Percentiles rank a stretch among this genome's conserved stretches.
These are phyloP conservation scores for Catostomus latipinnis DNA, from an alignment of 2,797 vertebrate species.

Conservation along the genomic window DNA sequence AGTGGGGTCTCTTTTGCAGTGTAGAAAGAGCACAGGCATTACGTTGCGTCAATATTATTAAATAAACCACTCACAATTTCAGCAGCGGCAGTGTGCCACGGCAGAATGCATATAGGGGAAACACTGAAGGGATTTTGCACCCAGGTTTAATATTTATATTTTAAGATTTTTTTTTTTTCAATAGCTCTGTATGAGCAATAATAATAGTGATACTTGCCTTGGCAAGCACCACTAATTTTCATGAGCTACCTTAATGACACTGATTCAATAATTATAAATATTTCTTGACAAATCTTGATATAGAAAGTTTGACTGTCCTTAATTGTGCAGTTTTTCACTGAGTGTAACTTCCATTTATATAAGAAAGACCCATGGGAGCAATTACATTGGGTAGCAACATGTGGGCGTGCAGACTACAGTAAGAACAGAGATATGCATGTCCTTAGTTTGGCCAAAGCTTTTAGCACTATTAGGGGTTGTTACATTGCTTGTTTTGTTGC, in stretches of 20 bases:
- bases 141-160: too few relatives aligned
- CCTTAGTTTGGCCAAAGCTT: constrained; percentile 31
- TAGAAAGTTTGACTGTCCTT: constrained; percentile 13
- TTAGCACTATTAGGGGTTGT: constrained; percentile 3
- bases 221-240: constrained; percentile 21
- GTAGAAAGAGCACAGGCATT: too few relatives aligned
- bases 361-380: constrained; percentile 6
- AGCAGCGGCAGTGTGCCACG: too few relatives aligned
- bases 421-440: background rate
- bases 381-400: constrained; percentile 11
- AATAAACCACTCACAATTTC: too few relatives aligned
- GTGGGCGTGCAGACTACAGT: constrained; percentile 7
- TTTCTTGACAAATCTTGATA: constrained; percentile 1
- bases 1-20: too few relatives aligned
- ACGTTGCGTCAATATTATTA: too few relatives aligned
- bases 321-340: constrained; percentile 8
- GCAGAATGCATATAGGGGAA: too few relatives aligned
- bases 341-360: constrained; percentile 30
- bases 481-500: background rate
- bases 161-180: too few relatives aligned
- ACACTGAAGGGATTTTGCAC: too few relatives aligned
- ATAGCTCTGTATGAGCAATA: too few relatives aligned
- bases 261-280: constrained; percentile 16
- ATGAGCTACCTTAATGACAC: constrained; percentile 3
- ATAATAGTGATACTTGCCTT: background rate